Percentiles rank a stretch among this genome's conserved stretches.
These are phyloP conservation scores for Chrysochloris asiatica DNA, from an alignment of 2,113 vertebrate species.

Conservation along the genomic window DNA sequence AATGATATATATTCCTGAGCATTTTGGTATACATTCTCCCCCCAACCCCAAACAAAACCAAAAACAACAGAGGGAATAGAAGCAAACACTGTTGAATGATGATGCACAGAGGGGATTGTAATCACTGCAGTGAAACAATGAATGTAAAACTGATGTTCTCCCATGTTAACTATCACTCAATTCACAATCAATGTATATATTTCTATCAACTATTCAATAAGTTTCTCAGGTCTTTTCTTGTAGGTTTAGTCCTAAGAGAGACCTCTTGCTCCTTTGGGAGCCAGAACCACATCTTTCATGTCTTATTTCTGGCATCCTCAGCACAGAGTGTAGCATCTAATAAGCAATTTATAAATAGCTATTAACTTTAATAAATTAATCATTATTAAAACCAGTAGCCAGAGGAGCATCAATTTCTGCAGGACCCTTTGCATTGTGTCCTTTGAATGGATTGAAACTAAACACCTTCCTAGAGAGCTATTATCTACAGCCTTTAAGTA, in stretches of 20 bases:
- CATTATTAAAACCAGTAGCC: background rate
- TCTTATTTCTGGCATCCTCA: background rate
- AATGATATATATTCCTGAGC: too few species aligned
- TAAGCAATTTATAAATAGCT: background rate
- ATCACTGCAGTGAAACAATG: too few species aligned
- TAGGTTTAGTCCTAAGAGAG: background rate
- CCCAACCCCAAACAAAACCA: too few species aligned
- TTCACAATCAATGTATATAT: too few species aligned
- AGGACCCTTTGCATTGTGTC: background rate
- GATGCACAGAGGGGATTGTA: too few species aligned
- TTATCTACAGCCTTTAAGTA: background rate
- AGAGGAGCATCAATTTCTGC: background rate
- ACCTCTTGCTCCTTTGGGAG: background rate
- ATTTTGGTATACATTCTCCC: too few species aligned
- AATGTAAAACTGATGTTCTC: too few species aligned
- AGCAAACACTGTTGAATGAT: too few species aligned
- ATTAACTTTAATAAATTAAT: background rate
- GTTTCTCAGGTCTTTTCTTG: background rate
- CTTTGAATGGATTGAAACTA: slow-evolving; percentile 3
- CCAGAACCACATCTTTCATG: background rate
- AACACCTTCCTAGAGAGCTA: background rate
- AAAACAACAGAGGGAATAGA: too few species aligned
- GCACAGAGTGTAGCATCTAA: background rate
- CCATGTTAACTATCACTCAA: too few species aligned
- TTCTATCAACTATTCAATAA: too few species aligned